phyloP scores from a whole-genome alignment of 2,113 vertebrate species.

The Oreochromis tanganicae region DNA sequence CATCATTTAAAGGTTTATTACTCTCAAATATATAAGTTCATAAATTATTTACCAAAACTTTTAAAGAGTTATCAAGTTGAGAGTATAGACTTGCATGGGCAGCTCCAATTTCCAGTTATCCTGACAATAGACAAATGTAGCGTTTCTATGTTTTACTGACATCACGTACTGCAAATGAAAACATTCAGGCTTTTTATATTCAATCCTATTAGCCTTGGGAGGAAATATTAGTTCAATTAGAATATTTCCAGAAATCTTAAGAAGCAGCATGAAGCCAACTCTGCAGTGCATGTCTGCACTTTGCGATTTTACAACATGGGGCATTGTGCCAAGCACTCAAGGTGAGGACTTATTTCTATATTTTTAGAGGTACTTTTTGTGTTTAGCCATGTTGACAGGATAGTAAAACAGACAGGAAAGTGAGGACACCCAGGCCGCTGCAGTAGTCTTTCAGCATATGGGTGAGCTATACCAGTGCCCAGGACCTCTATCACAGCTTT shows the following conservation, averaged over 20 bases:
- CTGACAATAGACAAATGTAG: background rate
- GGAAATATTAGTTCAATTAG: conserved; percentile 31
- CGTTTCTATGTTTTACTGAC: background rate
- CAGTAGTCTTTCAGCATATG: background rate
- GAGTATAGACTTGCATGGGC: too few species aligned
- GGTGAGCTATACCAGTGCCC: background rate
- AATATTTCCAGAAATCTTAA: conserved; percentile 8
- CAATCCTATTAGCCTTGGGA: conserved; percentile 46
- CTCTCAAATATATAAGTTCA: background rate
- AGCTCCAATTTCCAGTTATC: background rate
- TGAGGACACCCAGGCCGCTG: background rate
- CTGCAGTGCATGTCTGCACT: background rate
- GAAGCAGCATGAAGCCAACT: conserved; percentile 9
- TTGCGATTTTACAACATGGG: conserved; percentile 3
- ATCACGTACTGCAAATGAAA: conserved; percentile 8
- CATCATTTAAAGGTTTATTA: background rate
- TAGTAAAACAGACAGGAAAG: background rate
- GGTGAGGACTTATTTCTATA: conserved; percentile 30
- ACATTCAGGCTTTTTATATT: conserved; percentile 10
- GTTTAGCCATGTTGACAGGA: background rate
- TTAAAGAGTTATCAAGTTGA: background rate
- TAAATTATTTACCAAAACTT: background rate
- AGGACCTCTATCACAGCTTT: background rate
- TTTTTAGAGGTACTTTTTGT: background rate
- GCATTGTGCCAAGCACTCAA: conserved; percentile 39